phyloP scores from a whole-genome alignment of 2,888 invertebrate genomes.

The Beris chalybata region DNA sequence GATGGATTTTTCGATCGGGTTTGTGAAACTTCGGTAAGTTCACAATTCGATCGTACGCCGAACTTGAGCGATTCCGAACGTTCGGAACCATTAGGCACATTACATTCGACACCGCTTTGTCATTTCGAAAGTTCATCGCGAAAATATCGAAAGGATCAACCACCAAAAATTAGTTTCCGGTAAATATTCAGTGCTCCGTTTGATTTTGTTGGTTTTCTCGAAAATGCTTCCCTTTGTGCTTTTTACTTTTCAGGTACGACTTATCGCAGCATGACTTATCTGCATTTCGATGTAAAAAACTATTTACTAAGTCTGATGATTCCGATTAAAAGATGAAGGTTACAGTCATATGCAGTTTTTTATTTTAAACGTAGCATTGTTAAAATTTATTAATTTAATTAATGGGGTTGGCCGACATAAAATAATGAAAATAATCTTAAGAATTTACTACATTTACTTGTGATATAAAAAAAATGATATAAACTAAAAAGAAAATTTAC shows the following conservation, averaged over 20 bases:
- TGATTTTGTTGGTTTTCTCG: neutral
- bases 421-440: no score
- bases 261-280: constrained; percentile 46
- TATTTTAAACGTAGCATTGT: no score
- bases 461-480: no score
- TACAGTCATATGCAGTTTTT: no score
- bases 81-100: constrained; percentile 45
- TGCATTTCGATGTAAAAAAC: constrained; percentile 49
- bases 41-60: constrained; percentile 17
- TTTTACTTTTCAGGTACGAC: constrained; percentile 14
- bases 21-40: neutral
- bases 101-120: constrained; percentile 52
- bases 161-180: constrained; percentile 45
- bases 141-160: constrained; percentile 47
- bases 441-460: no score
- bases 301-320: constrained; percentile 49
- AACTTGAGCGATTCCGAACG: constrained; percentile 24
- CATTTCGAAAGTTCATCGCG: constrained; percentile 46
- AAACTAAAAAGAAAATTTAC: no score
- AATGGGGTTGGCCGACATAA: no score
- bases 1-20: neutral
- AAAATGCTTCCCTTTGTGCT: neutral
- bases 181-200: constrained; percentile 10
- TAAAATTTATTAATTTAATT: no score
- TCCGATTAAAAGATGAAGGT: constrained; percentile 43